Conservation (phyloP, 2,888 invertebrate genomes). For the Phorcus lineatus region DNA sequence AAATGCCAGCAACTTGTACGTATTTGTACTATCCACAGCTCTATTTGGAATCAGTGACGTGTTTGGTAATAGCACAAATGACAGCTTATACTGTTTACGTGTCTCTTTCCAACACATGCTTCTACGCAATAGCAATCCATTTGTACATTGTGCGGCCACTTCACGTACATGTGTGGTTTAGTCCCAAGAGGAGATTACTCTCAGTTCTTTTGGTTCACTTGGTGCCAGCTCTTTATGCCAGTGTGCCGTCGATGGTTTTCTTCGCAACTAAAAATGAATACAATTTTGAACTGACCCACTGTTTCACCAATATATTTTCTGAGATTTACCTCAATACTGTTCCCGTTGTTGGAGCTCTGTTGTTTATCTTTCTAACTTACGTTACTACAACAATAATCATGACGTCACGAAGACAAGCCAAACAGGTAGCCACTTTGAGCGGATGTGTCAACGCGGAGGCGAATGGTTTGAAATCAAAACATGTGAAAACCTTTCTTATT, state of each 20-base stretch:
- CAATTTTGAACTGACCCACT: background rate
- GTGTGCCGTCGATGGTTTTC: background rate
- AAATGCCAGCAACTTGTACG: background rate
- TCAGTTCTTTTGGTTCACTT: background rate
- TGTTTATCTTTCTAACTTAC: background rate
- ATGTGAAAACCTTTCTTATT: no score
- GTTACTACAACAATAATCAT: background rate
- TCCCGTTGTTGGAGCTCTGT: background rate
- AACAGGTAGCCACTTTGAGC: background rate
- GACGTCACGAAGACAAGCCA: background rate
- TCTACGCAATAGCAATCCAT: background rate
- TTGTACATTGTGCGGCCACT: background rate
- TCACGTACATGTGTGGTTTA: background rate
- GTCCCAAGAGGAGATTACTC: background rate
- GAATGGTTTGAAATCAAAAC: no score
- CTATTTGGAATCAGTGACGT: background rate
- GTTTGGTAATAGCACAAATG: background rate
- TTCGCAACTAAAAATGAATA: background rate
- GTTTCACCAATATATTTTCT: background rate
- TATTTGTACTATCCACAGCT: background rate
- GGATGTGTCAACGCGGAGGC: no score
- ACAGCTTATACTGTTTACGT: background rate
- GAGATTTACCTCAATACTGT: background rate
- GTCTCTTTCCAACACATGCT: conserved; percentile 2
- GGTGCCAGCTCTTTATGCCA: background rate